Base-by-base conservation (phyloP, 2,888 invertebrate species). In the Cephalotes varians region DNA sequence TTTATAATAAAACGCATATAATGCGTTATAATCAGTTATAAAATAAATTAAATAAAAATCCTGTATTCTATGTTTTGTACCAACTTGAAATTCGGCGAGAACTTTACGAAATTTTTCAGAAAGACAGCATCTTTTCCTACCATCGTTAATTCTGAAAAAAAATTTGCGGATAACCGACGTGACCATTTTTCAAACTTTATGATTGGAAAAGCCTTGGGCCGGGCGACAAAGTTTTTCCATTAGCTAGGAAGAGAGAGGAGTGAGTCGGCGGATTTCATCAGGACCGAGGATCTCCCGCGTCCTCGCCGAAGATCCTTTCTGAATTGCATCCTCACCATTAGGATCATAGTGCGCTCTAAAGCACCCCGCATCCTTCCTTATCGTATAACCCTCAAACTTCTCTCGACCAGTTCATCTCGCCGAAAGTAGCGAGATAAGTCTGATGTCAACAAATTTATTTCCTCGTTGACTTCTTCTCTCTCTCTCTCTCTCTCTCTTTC, bases 181-280 rank as follows among this genome's bases (percentile, higher is more conserved):
- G 67, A 73, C 51, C 62, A 76, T 80, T 86, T 77, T 73, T 81
- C 67, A 83, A 91, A 91, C 88, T 91, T 90, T 88, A 87, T 88
- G 86, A 91, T 91, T 88, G 90, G 87, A 87, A 90, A 90, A 88
- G 81, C 83, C 86, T 86, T 86, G 86, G 86, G 84, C 87, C 87
- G 44, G 65, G 56, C 64, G 62, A 64, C 56, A 60, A 88, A 88
- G 73, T 88, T 89, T 84, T 82, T 84, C 80, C 80, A 86, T 86
- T 87, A 84, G 82, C 67, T 12, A 56, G 28, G 54, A 49, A 64
- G 74, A 73, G 65, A 73, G 65, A 72, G 40, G n/a, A 54, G 74
- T 60, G 83, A 69, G 54, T 62, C 44, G 65, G 69, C 60, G 34
- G 56, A n/a, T 76, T 72, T 60, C 28, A 72, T 65, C 60, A 34